Percentiles rank a stretch among this genome's conserved stretches.
Evolutionary conservation across 35 echinoderm and acorn worm species (phyloP).

Genomic region (Apostichopus parvimensis): DNA sequence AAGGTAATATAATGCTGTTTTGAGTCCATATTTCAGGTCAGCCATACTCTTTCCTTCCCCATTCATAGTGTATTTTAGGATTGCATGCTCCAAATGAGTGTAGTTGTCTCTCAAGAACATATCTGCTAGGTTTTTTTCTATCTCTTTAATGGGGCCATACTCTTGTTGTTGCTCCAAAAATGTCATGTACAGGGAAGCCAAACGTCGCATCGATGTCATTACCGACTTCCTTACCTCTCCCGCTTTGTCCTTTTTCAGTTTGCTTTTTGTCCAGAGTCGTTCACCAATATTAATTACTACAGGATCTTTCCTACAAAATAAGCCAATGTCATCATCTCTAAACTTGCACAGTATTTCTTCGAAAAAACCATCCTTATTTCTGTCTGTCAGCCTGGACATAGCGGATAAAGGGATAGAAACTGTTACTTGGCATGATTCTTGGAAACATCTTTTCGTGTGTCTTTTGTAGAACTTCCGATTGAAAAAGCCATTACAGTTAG

Average conservation of each 20-base stretch:
- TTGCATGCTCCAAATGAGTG: slow-evolving; percentile 37
- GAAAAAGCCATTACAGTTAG: slow-evolving; percentile 43
- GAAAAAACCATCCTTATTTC: too few relatives aligned
- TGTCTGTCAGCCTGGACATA: neutral
- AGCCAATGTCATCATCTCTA: slow-evolving; percentile 39
- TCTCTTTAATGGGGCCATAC: slow-evolving; percentile 10
- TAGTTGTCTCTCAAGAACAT: slow-evolving; percentile 52
- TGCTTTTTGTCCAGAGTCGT: slow-evolving; percentile 35
- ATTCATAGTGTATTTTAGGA: slow-evolving; percentile 34
- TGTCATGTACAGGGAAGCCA: slow-evolving; percentile 21
- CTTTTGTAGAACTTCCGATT: neutral
- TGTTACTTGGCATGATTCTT: neutral
- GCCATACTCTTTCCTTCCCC: neutral
- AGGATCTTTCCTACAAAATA: slow-evolving; percentile 18
- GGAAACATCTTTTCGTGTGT: slow-evolving; percentile 28
- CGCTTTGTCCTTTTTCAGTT: slow-evolving; percentile 38
- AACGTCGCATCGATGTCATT: slow-evolving; percentile 44
- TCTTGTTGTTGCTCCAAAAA: slow-evolving; percentile 37
- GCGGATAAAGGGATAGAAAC: slow-evolving; percentile 3
- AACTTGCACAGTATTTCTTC: too few relatives aligned
- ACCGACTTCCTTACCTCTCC: slow-evolving; percentile 41
- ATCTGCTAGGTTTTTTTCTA: slow-evolving; percentile 29
- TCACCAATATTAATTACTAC: slow-evolving; percentile 13
- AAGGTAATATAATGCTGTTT: slow-evolving; percentile 46
- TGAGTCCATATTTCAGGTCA: slow-evolving; percentile 46